Conservation (phyloP, 2,888 invertebrate genomes). For the Ennomos erosarius region DNA sequence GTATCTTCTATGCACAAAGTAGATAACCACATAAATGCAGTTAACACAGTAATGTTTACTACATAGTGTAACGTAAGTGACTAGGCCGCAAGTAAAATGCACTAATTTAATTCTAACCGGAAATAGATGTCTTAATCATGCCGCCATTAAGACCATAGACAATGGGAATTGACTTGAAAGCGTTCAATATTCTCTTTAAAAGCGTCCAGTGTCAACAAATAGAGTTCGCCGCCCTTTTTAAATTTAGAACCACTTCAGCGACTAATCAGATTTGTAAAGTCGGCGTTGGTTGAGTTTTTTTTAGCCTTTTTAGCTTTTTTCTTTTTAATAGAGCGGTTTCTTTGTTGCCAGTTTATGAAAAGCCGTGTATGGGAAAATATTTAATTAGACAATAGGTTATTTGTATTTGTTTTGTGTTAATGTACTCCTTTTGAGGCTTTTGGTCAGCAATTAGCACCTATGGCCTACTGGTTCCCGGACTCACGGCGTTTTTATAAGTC, state of each 20-base stretch:
- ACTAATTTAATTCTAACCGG: slow-evolving; percentile 31
- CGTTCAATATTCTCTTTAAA: slow-evolving; percentile 51
- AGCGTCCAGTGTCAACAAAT: slow-evolving; percentile 71
- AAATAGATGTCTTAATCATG: slow-evolving; percentile 69
- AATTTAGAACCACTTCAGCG: slow-evolving; percentile 81
- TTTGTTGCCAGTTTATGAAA: slow-evolving; percentile 60
- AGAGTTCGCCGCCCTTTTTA: slow-evolving; percentile 65
- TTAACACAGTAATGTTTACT: too few relatives aligned
- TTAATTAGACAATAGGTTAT: slow-evolving; percentile 85
- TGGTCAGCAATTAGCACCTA: slow-evolving; percentile 77
- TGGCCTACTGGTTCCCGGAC: slow-evolving; percentile 66
- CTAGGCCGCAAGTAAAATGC: slow-evolving; percentile 1
- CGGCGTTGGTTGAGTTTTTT: slow-evolving; percentile 57
- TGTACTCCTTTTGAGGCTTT: slow-evolving; percentile 76
- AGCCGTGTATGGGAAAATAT: slow-evolving; percentile 78
- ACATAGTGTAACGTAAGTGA: too few relatives aligned
- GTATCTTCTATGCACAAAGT: too few relatives aligned
- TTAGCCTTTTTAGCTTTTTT: slow-evolving; percentile 40
- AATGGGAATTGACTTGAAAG: slow-evolving; percentile 68
- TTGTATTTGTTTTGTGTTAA: slow-evolving; percentile 84
- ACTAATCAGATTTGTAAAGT: slow-evolving; percentile 83
- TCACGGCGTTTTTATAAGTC: slow-evolving; percentile 69
- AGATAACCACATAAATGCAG: too few relatives aligned
- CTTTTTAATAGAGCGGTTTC: slow-evolving; percentile 64
- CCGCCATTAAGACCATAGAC: slow-evolving; percentile 71